Evolutionary conservation across 2,888 invertebrate genomes (phyloP).

Genomic region (Cataglyphis livida): DNA sequence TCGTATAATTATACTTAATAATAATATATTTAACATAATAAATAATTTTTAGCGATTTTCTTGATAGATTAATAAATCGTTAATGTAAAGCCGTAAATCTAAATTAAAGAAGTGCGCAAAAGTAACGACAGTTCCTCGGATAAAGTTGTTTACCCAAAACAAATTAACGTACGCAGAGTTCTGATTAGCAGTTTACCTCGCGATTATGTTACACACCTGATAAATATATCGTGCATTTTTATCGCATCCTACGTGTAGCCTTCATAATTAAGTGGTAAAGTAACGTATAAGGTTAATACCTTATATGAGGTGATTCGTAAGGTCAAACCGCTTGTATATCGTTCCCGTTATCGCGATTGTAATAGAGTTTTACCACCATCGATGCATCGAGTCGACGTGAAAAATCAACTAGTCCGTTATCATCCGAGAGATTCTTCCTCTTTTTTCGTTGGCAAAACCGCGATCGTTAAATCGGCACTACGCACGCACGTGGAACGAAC

Average conservation of each 20-base stretch:
- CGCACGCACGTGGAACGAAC: conserved; percentile 41
- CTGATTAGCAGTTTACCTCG: conserved; percentile 12
- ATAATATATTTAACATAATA: background rate
- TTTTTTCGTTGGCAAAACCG: conserved; percentile 28
- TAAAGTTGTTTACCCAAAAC: background rate
- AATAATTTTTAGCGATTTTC: background rate
- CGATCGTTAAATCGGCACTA: conserved; percentile 55
- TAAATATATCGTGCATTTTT: background rate
- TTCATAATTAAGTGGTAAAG: conserved; percentile 54
- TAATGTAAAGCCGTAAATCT: background rate
- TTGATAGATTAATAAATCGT: background rate
- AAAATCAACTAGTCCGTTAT: conserved; percentile 51
- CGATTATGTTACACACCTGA: background rate
- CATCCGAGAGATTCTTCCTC: conserved; percentile 14
- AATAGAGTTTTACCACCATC: background rate
- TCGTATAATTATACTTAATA: background rate
- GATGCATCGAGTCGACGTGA: conserved; percentile 14
- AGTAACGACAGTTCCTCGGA: background rate
- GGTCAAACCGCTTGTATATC: conserved; percentile 23
- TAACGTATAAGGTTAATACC: conserved; percentile 44
- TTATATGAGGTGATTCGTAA: conserved; percentile 15
- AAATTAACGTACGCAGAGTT: conserved; percentile 6
- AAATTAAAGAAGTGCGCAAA: conserved; percentile 1
- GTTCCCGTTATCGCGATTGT: conserved; percentile 33
- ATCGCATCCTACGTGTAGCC: conserved; percentile 6